Evolutionary conservation across 2,797 vertebrate species (phyloP), one percentile per base, ranked within the genome.

Genomic region (Euthynnus affinis): DNA sequence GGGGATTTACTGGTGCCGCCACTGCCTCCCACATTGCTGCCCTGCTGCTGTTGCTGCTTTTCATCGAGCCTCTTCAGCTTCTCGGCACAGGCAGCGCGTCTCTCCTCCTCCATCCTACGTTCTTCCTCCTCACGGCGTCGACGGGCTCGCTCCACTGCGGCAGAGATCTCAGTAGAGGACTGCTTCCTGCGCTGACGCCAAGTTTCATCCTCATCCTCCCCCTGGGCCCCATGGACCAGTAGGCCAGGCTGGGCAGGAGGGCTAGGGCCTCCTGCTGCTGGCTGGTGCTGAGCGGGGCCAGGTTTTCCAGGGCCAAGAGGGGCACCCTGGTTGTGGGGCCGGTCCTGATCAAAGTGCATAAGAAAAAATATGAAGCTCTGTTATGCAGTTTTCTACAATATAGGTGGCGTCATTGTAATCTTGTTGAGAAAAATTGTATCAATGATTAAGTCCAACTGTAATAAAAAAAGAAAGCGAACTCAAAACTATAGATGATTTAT

Each of bases 61-160:
- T 98, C 97, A n/a, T 98, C 97, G 5, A 98, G 94, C 58, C 96
- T 94, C 84, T 98, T 98, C 8, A 98, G 96, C 81, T 98, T 98
- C 87, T 98, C 97, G 0, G 97, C 97, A 1, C 97, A 98, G 37
- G 97, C 97, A 0, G 97, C 97, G 6, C 97, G 94, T 9, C 97
- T 94, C 81, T 98, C 97, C 63, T 98, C 97, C 82, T 98, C 96
- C 97, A 98, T 98, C 57, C 97, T 93, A 0, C 97, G 96, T 27
- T 98, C 97, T 65, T 98, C 97, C 51, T 98, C 97, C 20, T 98
- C 97, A 0, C 97, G 95, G 0, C 97, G 95, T 0, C 97, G 95
- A 4, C 97, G 95, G 0, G 97, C 97, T 10, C 97, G 94, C 87
- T 98, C 97, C 69, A 98, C 97, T 0, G 97, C 97, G 0, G 96